These are phyloP conservation scores for Myodes glareolus DNA, from an alignment of 2,113 vertebrate genomes.

Conservation along the genomic window DNA sequence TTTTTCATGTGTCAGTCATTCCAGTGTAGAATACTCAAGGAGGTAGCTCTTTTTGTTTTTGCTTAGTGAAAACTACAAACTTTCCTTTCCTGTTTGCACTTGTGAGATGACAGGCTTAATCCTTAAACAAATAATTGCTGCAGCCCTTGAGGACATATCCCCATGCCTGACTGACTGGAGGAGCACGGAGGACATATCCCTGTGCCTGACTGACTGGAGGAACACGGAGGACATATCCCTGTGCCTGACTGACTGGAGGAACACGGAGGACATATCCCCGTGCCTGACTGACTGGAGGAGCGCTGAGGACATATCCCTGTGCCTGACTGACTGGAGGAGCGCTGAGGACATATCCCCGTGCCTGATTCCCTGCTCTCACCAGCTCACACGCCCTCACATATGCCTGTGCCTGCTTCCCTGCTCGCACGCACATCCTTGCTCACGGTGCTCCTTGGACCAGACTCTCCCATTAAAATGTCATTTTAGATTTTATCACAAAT, in stretches of 20 bases:
- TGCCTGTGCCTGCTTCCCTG: background rate
- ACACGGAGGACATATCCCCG: no score
- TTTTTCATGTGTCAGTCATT: background rate
- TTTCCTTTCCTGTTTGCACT: background rate
- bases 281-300: background rate
- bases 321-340: background rate
- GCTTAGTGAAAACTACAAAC: slow-evolving; percentile 6
- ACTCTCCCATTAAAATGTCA: slow-evolving; percentile 43
- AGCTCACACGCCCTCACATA: background rate
- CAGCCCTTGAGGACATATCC: background rate
- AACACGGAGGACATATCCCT: no score
- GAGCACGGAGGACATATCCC: background rate
- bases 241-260: background rate
- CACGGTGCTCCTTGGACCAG: background rate
- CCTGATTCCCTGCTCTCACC: background rate
- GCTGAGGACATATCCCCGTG: no score
- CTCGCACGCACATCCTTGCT: background rate
- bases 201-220: no score
- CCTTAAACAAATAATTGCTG: background rate
- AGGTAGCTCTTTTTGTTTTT: slow-evolving; percentile 22
- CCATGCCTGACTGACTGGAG: no score
- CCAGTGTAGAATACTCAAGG: background rate
- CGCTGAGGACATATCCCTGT: no score
- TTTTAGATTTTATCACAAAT: slow-evolving; percentile 25
- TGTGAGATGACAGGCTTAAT: background rate